Conservation (phyloP, 2,888 invertebrate species). For the Rhagium mordax region DNA sequence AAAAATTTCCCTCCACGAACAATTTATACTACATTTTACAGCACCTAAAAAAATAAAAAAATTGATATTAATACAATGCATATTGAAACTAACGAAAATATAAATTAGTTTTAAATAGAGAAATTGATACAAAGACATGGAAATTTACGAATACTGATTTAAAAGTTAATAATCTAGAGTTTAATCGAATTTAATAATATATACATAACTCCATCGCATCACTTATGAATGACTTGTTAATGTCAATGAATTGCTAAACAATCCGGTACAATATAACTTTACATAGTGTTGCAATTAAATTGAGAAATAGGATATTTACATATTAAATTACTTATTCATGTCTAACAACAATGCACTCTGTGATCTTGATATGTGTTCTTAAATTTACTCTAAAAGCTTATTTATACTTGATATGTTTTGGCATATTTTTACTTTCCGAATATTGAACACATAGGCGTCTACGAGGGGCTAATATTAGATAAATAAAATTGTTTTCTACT, state of each 20-base stretch:
- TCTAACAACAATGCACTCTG: not conserved
- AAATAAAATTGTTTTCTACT: no score
- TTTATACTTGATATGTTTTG: not conserved
- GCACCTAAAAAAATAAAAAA: no score
- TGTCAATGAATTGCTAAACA: slow-evolving; percentile 8
- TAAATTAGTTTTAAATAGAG: no score
- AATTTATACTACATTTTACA: no score
- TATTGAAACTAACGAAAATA: no score
- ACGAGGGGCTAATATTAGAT: not conserved
- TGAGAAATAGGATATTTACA: not conserved
- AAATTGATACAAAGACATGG: no score
- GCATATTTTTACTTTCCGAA: not conserved
- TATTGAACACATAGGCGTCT: not conserved
- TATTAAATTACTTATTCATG: not conserved
- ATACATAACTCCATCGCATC: not conserved
- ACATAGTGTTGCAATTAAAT: not conserved
- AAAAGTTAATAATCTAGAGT: no score
- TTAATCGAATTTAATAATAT: not conserved
- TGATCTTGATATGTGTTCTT: slow-evolving; percentile 10
- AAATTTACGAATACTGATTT: no score
- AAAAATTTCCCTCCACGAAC: no score
- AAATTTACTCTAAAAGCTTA: not conserved
- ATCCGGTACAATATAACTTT: not conserved
- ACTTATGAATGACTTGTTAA: slow-evolving; percentile 4
- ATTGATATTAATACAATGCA: no score